Base-by-base conservation (phyloP, 2,888 invertebrate species). In the Beris chalybata region DNA sequence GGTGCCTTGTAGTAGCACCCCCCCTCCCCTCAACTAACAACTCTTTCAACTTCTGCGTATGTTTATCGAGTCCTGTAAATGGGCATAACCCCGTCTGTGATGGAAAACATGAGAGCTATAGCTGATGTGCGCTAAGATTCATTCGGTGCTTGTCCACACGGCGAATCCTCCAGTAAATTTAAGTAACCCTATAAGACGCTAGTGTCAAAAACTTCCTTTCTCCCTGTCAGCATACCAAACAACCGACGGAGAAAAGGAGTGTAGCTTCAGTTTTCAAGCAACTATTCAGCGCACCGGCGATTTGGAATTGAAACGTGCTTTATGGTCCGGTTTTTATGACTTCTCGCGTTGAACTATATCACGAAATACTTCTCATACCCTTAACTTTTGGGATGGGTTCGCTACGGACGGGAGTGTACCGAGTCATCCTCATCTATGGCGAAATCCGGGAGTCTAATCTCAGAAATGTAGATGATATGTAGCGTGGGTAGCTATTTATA, bases 231-330 rank as follows among this genome's bases (percentile, higher is more conserved):
- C 44, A 11, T 1, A 7, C 44, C 44, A 12, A 12, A 15, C 4
- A 15, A 15, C n/a, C 6, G 48, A n/a, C n/a, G 3, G 48, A 48
- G 15, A n/a, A 4, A 6, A 48, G 15, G 6, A n/a, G 48, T 48
- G 48, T 22, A 48, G 12, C 5, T 38, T 4, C 38, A 3, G 38
- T 38, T 38, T 38, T 38, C 38, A 4, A 12, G 22, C 38, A 64
- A 68, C 68, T 68, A 68, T 68, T 68, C 66, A 48, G 65, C 65
- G 63, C 65, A 68, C 68, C 68, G 68, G 68, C 63, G 68, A 68
- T 68, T 68, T 65, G 65, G 65, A 65, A 66, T 66, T 68, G 68
- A 58, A 68, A 65, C 68, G 68, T 68, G 66, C 68, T 68, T 68
- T 68, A 68, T 65, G 68, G 68, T 68, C 68, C 68, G 65, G 61